phyloP scores from a whole-genome alignment of 2,113 vertebrate genomes.

The Dicaeum eximium region DNA sequence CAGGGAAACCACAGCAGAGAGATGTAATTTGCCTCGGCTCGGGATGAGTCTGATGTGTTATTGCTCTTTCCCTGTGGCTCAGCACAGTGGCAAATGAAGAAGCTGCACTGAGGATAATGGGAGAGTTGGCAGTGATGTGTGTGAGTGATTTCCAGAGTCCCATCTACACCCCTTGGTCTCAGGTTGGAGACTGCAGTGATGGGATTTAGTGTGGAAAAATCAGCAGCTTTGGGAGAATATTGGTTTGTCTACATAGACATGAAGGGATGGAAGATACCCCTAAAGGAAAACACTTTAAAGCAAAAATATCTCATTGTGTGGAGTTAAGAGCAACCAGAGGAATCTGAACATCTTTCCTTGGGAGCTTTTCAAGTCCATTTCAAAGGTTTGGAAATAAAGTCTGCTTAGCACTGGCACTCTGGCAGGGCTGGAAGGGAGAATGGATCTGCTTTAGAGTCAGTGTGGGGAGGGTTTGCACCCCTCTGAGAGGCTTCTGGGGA shows the following conservation, averaged over 20 bases:
- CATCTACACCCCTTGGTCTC: neutral
- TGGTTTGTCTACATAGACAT: neutral
- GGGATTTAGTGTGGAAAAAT: neutral
- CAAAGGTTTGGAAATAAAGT: neutral
- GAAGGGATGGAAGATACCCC: neutral
- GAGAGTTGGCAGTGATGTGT: neutral
- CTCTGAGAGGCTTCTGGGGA: neutral
- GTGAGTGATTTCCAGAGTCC: neutral
- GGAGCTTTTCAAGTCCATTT: neutral
- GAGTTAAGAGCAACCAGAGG: neutral
- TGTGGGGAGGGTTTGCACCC: neutral
- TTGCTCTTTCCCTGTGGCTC: neutral
- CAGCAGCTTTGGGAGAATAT: neutral
- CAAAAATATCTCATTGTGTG: neutral
- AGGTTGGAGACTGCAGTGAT: neutral
- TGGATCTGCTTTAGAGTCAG: neutral
- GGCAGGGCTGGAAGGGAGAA: neutral
- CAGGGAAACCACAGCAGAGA: slow-evolving; percentile 4
- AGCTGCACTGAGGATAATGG: neutral
- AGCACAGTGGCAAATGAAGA: neutral
- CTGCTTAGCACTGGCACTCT: neutral
- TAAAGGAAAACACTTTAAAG: neutral
- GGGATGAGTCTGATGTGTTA: neutral
- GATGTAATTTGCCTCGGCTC: neutral
- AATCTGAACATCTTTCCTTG: neutral